Evolutionary conservation across 2,888 invertebrate species (phyloP), one percentile per base, ranked within the genome.

Genomic region (Hylaea fasciaria): DNA sequence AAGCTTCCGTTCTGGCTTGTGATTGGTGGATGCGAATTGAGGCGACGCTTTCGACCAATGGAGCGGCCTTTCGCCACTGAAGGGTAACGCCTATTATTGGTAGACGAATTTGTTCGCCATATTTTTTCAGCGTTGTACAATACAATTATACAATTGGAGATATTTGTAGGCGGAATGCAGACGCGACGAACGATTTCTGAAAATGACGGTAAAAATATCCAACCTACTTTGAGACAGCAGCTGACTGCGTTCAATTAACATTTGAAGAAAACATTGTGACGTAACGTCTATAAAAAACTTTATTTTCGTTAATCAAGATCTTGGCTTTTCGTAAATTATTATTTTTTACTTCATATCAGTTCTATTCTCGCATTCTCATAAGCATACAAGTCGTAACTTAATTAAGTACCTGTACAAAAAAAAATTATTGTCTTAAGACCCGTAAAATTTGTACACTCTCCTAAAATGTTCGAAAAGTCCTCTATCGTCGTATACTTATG

Each of bases 81-180:
- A 72, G 72, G 84, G 89, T 80, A 74, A 77, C 91, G 91, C 91
- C 91, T 91, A 68, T 76, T 74, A 91, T 91, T 91, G 91, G 91
- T 81, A 68, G 79, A 67, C 70, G 79, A 69, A 76, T 72, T 73
- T 70, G 80, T 80, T 87, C 90, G 91, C 91, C 90, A 91, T 91
- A n/a, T n/a, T n/a, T 91, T 91, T 91, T 88, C 87, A 88, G 83
- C 77, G 83, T 75, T 82, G 83, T 86, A 89, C 88, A 22, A 22
- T 22, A 22, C 88, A 22, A 22, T 22, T 3, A 22, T 22, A 22
- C 22, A 89, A 89, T 89, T 86, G 85, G 62, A 79, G 79, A 85
- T 81, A 80, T 84, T 83, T 81, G 88, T 89, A 89, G 89, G 91
- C 87, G 89, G 83, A 80, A 77, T 82, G 69, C 60, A 71, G 71